These are phyloP conservation scores for Corythoichthys intestinalis DNA, from an alignment of 2,113 vertebrate species.

Conservation along the genomic window DNA sequence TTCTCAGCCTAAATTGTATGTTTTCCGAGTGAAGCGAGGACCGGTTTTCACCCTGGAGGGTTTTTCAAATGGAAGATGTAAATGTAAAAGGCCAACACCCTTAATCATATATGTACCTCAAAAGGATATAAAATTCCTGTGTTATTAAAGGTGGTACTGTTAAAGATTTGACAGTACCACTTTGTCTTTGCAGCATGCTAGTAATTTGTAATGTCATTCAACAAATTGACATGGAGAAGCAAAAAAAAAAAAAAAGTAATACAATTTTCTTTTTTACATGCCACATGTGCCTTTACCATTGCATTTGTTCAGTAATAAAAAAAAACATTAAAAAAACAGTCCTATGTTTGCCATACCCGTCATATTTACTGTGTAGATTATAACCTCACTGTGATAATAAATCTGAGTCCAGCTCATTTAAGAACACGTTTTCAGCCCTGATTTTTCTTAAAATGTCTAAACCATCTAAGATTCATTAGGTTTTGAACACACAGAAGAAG, in stretches of 20 bases:
- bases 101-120: conserved; percentile 54
- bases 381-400: not conserved
- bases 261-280: conserved; percentile 52
- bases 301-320: conserved; percentile 60
- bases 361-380: conserved; percentile 41
- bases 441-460: not conserved
- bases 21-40: conserved; percentile 18
- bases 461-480: conserved; percentile 5
- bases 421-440: not conserved
- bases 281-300: conserved; percentile 53
- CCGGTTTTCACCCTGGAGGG: conserved; percentile 29
- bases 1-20: conserved; percentile 11
- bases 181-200: conserved; percentile 41
- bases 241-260: conserved; percentile 22
- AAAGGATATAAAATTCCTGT: conserved; percentile 40
- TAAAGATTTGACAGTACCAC: conserved; percentile 50
- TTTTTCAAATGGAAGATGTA: conserved; percentile 51
- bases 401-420: not conserved
- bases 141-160: conserved; percentile 33
- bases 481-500: conserved; percentile 24
- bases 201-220: not conserved
- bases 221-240: not conserved
- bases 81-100: conserved; percentile 49
- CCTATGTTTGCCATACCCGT: conserved; percentile 63
- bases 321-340: conserved; percentile 34